These are phyloP conservation scores for Tautogolabrus adspersus DNA, from an alignment of 2,113 vertebrate genomes.

Conservation along the genomic window DNA sequence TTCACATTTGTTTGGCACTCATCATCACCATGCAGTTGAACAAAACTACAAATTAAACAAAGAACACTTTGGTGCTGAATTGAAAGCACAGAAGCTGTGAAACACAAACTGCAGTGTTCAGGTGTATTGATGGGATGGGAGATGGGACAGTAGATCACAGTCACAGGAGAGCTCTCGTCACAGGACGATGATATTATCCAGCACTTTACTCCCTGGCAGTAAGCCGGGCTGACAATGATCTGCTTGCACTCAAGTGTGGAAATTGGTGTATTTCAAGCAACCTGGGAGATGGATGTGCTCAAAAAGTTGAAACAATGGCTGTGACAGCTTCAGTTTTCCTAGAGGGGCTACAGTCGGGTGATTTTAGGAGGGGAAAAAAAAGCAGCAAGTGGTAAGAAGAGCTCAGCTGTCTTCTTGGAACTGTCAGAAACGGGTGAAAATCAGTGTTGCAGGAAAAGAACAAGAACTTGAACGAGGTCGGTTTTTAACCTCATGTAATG, in stretches of 20 bases:
- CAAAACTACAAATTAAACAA: too few relatives aligned
- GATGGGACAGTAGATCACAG: constrained; percentile 23
- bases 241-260: constrained; percentile 29
- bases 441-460: neutral
- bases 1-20: neutral
- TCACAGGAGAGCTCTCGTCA: constrained; percentile 23
- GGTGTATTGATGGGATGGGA: constrained; percentile 19
- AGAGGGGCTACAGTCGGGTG: neutral
- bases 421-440: neutral
- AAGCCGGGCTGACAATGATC: constrained; percentile 33
- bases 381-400: neutral
- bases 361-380: neutral
- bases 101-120: neutral
- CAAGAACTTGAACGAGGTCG: neutral
- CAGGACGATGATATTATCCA: constrained; percentile 20
- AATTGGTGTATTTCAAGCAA: constrained; percentile 40
- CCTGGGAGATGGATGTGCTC: constrained; percentile 8
- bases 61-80: neutral
- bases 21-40: neutral
- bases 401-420: neutral
- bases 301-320: constrained; percentile 29
- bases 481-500: neutral
- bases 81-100: neutral
- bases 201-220: constrained; percentile 31
- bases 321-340: neutral